These are phyloP conservation scores for Gonocerus acuteangulatus DNA, from an alignment of 2,888 invertebrate species.

Conservation along the genomic window DNA sequence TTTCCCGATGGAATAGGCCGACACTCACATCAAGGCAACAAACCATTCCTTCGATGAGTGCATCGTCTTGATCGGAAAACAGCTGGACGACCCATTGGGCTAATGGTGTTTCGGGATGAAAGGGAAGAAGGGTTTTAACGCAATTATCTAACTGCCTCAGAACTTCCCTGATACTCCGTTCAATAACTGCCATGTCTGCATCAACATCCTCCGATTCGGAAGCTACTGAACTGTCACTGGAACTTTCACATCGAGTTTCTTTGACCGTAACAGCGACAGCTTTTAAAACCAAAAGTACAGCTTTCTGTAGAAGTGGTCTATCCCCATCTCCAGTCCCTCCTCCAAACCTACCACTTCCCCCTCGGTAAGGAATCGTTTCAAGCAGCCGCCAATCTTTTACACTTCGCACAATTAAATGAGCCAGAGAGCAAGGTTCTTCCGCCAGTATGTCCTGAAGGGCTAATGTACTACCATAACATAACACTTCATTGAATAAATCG, in stretches of 20 bases:
- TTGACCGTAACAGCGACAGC: constrained; percentile 84
- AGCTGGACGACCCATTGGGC: constrained; percentile 81
- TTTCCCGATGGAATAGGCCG: constrained; percentile 73
- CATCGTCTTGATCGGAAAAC: constrained; percentile 86
- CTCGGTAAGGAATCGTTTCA: constrained; percentile 46
- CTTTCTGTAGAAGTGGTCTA: constrained; percentile 73
- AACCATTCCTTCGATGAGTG: constrained; percentile 84
- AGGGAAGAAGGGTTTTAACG: constrained; percentile 70
- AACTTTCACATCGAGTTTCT: constrained; percentile 76
- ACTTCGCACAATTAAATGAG: constrained; percentile 75
- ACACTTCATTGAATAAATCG: constrained; percentile 78
- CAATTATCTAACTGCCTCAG: constrained; percentile 72
- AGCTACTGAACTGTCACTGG: constrained; percentile 71
- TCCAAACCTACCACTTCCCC: constrained; percentile 48
- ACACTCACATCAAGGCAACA: constrained; percentile 82
- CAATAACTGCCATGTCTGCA: constrained; percentile 82
- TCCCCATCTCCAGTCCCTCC: constrained; percentile 51
- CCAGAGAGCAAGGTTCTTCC: constrained; percentile 79
- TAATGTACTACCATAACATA: constrained; percentile 84
- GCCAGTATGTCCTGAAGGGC: constrained; percentile 80
- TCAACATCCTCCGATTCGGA: constrained; percentile 79
- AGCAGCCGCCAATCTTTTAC: constrained; percentile 76
- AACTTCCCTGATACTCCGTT: constrained; percentile 75
- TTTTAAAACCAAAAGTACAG: constrained; percentile 78
- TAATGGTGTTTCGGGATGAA: constrained; percentile 78